phyloP scores from a whole-genome alignment of 2,797 vertebrate species.

The Geotrypetes seraphini region DNA sequence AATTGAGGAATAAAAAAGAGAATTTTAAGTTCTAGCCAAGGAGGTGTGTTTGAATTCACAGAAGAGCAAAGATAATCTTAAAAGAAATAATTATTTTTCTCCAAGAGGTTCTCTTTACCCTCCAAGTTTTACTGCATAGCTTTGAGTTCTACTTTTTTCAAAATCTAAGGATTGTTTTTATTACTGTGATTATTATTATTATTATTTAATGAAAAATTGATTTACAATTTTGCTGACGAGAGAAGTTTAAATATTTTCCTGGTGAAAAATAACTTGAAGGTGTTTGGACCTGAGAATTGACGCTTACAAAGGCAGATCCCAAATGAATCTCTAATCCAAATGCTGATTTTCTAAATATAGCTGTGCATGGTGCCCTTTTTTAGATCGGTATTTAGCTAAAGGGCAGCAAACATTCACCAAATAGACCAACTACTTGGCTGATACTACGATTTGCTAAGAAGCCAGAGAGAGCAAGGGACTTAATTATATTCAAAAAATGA shows the following conservation, averaged over 20 bases:
- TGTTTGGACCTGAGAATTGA: neutral
- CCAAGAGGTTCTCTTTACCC: conserved; percentile 15
- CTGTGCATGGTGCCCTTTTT: neutral
- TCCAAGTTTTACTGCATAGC: conserved; percentile 25
- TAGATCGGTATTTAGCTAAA: conserved; percentile 11
- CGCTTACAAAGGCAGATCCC: too few species aligned
- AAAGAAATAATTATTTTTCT: conserved; percentile 23
- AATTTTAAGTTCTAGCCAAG: conserved; percentile 50
- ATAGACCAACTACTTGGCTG: too few species aligned
- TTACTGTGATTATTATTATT: too few species aligned
- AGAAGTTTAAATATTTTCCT: conserved; percentile 30
- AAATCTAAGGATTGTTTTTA: conserved; percentile 8
- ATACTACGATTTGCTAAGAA: too few species aligned
- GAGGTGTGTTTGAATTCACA: conserved; percentile 37
- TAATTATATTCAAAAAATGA: too few species aligned
- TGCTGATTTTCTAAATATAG: conserved; percentile 5
- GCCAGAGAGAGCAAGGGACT: too few species aligned
- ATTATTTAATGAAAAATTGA: conserved; percentile 54
- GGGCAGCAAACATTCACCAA: too few species aligned
- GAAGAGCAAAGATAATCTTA: conserved; percentile 34
- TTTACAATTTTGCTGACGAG: conserved; percentile 46
- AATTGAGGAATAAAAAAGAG: too few species aligned
- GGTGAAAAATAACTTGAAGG: conserved; percentile 17
- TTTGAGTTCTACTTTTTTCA: conserved; percentile 19
- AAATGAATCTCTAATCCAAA: neutral